phyloP scores from a whole-genome alignment of 2,113 vertebrate genomes.

The Pimephales promelas region DNA sequence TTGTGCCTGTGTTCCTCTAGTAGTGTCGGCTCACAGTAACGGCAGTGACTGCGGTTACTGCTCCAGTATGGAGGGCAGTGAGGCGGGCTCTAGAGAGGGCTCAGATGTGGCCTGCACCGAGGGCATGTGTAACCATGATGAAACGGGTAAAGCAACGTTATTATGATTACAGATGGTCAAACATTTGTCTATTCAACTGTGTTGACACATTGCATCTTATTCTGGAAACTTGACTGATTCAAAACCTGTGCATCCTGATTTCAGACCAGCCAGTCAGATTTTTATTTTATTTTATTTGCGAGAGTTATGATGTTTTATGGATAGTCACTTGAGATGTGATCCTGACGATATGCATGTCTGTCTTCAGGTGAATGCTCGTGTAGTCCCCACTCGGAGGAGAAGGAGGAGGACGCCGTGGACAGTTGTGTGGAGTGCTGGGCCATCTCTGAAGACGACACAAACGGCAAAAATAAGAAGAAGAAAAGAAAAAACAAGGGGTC shows the following conservation, averaged over 20 bases:
- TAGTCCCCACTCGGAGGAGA: constrained; percentile 83
- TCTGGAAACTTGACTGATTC: too few relatives aligned
- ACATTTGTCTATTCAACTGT: too few relatives aligned
- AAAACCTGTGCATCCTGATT: background rate
- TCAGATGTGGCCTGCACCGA: constrained; percentile 95
- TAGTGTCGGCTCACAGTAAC: constrained; percentile 85
- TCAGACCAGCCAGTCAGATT: constrained; percentile 47
- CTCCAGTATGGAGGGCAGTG: constrained; percentile 95
- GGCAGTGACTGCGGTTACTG: constrained; percentile 95
- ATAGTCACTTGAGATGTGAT: background rate
- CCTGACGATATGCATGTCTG: background rate
- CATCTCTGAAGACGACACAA: constrained; percentile 81
- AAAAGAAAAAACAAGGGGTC: constrained; percentile 89
- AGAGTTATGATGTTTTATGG: background rate
- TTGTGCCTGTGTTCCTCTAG: constrained; percentile 65
- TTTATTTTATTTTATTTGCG: background rate
- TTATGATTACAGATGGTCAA: too few relatives aligned
- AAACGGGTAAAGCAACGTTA: constrained; percentile 77
- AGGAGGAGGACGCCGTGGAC: constrained; percentile 87
- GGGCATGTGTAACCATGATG: constrained; percentile 95
- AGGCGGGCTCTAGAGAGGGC: constrained; percentile 89
- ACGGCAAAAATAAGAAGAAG: constrained; percentile 95
- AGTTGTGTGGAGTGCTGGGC: constrained; percentile 95
- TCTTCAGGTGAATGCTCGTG: constrained; percentile 82
- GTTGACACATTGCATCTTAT: too few relatives aligned